Evolutionary conservation across 2,797 vertebrate genomes (phyloP).

Genomic region (Pipistrellus pipistrellus): DNA sequence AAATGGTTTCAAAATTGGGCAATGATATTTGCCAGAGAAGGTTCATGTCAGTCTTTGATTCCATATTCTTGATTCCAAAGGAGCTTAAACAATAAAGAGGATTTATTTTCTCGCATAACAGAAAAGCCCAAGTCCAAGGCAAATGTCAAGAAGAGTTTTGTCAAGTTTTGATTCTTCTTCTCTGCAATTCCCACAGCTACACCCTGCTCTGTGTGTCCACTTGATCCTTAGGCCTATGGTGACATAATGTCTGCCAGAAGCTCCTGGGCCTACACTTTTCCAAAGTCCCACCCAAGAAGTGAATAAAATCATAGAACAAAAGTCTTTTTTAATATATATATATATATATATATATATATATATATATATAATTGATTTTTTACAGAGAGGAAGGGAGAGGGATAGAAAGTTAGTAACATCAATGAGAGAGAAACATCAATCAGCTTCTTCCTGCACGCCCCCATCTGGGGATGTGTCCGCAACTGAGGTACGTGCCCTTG

Average conservation of each 20-base stretch:
- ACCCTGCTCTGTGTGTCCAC: neutral
- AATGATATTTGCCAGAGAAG: constrained; percentile 1
- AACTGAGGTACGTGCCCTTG: too few relatives aligned
- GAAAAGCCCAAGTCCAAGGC: neutral
- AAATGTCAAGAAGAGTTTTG: neutral
- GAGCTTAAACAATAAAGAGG: constrained; percentile 21
- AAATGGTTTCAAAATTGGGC: constrained; percentile 33
- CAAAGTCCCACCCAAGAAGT: neutral
- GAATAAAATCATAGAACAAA: neutral
- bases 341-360: too few relatives aligned
- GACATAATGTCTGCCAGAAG: neutral
- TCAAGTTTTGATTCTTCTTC: neutral
- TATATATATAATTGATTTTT: too few relatives aligned
- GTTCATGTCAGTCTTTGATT: neutral
- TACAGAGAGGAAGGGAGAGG: too few relatives aligned
- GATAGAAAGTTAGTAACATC: too few relatives aligned
- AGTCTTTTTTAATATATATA: neutral
- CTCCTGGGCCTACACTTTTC: neutral
- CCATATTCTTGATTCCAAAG: neutral
- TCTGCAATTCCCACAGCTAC: neutral
- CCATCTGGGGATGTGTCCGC: too few relatives aligned
- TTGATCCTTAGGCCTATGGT: neutral
- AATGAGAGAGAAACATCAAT: too few relatives aligned
- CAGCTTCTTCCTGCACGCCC: too few relatives aligned
- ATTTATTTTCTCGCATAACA: neutral